Base-by-base conservation (phyloP, 2,888 invertebrate genomes). In the Spodoptera exigua region DNA sequence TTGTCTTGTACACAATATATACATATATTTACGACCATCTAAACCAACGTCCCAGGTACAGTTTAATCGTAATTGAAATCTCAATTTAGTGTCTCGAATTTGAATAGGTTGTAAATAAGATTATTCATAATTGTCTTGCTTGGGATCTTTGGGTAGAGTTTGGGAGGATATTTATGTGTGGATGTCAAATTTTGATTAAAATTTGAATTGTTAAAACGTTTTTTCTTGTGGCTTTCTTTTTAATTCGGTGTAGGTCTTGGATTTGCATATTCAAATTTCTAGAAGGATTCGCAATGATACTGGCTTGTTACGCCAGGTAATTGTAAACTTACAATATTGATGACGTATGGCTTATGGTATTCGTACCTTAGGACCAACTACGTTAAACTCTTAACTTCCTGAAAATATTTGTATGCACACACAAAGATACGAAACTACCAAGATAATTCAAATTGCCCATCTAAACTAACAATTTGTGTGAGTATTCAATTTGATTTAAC, bases 11-110 rank as follows among this genome's bases (percentile, higher is more conserved):
- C 9, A 9, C 27, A 27, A 5, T 27, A 27, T 27, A 27, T n/a
- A 45, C 14, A 39, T 47, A 51, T 57, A 67, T 47, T 54, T 48
- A 59, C 17, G 36, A 52, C 3, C 35, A 16, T 7, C 63, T 39
- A 61, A 44, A 43, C 17, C 58, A 41, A 66, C 40, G 61, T 59
- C 44, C 0, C 60, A 67, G 66, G 72, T 67, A 61, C 11, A 61
- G 69, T 51, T 47, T 64, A 74, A 70, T 70, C 70, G 48, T 70
- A 70, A 70, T 70, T 63, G 70, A 70, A 74, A 70, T 70, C 70
- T 70, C 59, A 49, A 70, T 70, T 70, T 64, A 74, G 49, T 63
- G 39, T 44, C 40, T 48, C 46, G 35, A 70, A 70, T 74, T 58
- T 70, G 63, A 70, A 74, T 70, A 43, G 72, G 62, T 56, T 70